Conservation (phyloP, 2,113 vertebrate species). For the Chroicocephalus ridibundus region DNA sequence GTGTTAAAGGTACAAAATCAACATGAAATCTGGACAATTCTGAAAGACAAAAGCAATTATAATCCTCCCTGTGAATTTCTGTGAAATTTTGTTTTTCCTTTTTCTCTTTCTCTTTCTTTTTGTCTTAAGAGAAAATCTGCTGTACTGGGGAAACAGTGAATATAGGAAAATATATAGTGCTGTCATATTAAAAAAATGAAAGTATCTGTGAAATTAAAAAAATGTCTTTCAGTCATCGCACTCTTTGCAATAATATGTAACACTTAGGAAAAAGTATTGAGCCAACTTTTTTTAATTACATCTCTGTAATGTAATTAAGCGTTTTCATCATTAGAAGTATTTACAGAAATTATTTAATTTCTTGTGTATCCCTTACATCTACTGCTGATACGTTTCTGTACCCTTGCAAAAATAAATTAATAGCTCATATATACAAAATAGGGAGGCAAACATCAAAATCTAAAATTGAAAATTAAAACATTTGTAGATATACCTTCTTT, state of each 20-base stretch:
- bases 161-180: neutral
- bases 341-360: neutral
- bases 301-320: neutral
- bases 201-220: neutral
- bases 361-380: neutral
- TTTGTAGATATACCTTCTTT: neutral
- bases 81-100: neutral
- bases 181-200: neutral
- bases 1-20: neutral
- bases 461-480: neutral
- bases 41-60: neutral
- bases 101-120: neutral
- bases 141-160: neutral
- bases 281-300: neutral
- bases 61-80: neutral
- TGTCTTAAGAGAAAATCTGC: neutral
- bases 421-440: neutral
- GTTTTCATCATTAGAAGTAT: neutral
- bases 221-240: neutral
- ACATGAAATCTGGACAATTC: neutral
- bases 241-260: neutral
- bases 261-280: neutral
- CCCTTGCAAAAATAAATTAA: neutral
- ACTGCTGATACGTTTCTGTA: neutral
- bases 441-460: neutral